phyloP scores from a whole-genome alignment of 1,140 invertebrate genomes.

The Trichonephila clavata region DNA sequence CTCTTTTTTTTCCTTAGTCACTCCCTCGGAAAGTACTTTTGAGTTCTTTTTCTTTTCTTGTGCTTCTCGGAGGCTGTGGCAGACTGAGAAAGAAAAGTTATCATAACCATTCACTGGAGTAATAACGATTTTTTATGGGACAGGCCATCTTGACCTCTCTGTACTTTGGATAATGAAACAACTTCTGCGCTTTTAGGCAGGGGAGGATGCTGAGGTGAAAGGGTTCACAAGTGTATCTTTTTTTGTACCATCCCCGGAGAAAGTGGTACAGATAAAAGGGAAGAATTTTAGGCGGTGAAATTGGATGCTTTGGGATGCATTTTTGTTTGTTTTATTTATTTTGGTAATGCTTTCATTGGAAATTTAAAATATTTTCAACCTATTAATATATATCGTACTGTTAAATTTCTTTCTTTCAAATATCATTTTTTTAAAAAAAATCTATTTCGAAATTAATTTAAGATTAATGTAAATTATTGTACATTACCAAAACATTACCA shows the following conservation, averaged over 20 bases:
- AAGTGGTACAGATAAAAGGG: not conserved
- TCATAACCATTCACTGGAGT: slow-evolving; percentile 40
- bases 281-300: not conserved
- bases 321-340: too few species aligned
- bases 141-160: slow-evolving; percentile 28
- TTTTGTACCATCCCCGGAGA: not conserved
- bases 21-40: not conserved
- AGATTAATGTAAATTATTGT: too few species aligned
- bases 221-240: not conserved
- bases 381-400: too few species aligned
- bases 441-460: too few species aligned
- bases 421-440: too few species aligned
- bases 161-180: slow-evolving; percentile 51
- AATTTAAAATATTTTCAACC: too few species aligned
- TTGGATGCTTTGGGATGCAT: not conserved
- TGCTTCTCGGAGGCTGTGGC: not conserved
- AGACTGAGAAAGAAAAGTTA: not conserved
- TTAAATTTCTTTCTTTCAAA: too few species aligned
- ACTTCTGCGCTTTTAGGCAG: not conserved
- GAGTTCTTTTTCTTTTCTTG: not conserved
- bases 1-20: too few species aligned
- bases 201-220: not conserved
- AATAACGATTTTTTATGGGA: slow-evolving; percentile 40
- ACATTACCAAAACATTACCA: too few species aligned
- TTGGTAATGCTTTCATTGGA: too few species aligned